Conservation (phyloP, 2,113 vertebrate genomes). For the Phaetusa simplex region DNA sequence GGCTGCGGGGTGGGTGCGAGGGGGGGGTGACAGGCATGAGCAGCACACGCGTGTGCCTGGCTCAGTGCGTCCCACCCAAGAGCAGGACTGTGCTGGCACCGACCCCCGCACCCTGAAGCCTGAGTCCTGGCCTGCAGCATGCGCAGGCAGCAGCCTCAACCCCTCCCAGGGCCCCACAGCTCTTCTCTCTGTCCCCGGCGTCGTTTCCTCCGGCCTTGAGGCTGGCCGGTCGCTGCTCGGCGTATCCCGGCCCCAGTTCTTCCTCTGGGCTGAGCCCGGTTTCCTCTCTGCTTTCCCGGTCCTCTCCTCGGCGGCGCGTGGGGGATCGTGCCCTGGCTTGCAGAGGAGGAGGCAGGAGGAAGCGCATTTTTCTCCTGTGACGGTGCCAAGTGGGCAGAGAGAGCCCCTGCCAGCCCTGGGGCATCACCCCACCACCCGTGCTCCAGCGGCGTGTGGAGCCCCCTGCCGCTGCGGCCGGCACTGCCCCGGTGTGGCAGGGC, state of each 20-base stretch:
- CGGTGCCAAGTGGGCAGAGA: not conserved
- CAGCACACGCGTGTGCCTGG: rapidly evolving
- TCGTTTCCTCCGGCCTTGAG: conserved; percentile 23
- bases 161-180: not conserved
- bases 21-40: rapidly evolving
- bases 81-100: not conserved
- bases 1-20: rapidly evolving
- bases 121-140: not conserved
- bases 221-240: rapidly evolving
- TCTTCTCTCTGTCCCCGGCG: not conserved
- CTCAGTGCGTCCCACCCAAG: rapidly evolving
- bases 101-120: not conserved
- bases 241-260: not conserved
- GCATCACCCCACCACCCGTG: not conserved
- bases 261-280: not conserved
- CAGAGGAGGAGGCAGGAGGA: not conserved
- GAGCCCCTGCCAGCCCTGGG: not conserved
- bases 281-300: conserved; percentile 40
- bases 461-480: not conserved
- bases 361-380: not conserved
- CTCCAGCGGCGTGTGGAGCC: not conserved
- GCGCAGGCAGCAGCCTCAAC: not conserved
- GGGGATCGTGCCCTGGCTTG: not conserved
- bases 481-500: rapidly evolving
- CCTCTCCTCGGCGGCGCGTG: not conserved